Conservation (phyloP, 23 tunicate genomes). For the Oikopleura albicans region DNA sequence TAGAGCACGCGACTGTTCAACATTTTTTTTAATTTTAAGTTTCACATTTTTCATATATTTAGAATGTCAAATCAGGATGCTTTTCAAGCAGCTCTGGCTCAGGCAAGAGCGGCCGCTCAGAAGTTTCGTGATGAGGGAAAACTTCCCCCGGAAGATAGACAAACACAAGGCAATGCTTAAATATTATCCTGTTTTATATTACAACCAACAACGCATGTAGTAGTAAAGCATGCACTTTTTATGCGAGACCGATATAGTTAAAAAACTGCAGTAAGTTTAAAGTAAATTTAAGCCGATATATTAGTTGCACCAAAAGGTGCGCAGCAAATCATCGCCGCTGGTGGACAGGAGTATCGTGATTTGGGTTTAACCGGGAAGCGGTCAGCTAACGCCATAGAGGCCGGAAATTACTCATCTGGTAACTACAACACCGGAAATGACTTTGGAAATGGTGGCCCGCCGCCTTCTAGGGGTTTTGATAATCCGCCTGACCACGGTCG, state of each 20-base stretch:
- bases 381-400: background rate
- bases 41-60: too few relatives aligned
- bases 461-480: too few relatives aligned
- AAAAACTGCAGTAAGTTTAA: too few relatives aligned
- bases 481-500: too few relatives aligned
- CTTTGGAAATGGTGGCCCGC: too few relatives aligned
- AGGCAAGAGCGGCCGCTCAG: background rate
- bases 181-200: background rate
- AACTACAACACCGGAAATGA: too few relatives aligned
- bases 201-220: too few relatives aligned
- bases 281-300: background rate
- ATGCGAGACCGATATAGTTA: too few relatives aligned
- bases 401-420: background rate
- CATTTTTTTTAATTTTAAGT: too few relatives aligned
- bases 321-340: conserved; percentile 1
- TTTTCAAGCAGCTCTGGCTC: background rate
- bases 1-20: too few relatives aligned
- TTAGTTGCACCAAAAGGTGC: background rate
- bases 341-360: background rate
- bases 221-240: too few relatives aligned
- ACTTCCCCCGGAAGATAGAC: background rate
- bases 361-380: background rate
- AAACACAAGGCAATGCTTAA: background rate
- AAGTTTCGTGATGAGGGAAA: background rate
- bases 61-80: background rate